These are phyloP conservation scores for Noctua comes DNA, from an alignment of 2,888 invertebrate genomes.

Conservation along the genomic window DNA sequence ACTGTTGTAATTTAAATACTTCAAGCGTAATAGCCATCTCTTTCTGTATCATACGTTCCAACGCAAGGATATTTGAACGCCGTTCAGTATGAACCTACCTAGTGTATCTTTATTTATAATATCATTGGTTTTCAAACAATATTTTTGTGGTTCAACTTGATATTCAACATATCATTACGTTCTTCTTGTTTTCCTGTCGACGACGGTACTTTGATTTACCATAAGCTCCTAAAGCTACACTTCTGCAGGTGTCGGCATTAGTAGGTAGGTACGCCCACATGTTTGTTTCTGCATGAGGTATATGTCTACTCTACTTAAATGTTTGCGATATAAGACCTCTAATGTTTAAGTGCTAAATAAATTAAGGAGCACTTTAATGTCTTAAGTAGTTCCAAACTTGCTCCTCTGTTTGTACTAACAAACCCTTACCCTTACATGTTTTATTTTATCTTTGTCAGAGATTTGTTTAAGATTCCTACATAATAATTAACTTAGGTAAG, in stretches of 20 bases:
- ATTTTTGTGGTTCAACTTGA: neutral
- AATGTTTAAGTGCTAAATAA: slow-evolving; percentile 23
- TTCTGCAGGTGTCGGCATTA: neutral
- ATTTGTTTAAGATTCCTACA: slow-evolving; percentile 3
- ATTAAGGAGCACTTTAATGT: slow-evolving; percentile 38
- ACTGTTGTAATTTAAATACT: no score
- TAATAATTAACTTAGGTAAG: slow-evolving; percentile 35
- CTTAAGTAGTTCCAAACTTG: slow-evolving; percentile 1
- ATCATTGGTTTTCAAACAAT: neutral
- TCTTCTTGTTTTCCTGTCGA: neutral
- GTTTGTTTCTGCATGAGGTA: neutral
- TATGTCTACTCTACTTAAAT: neutral
- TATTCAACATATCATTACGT: neutral
- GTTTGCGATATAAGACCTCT: neutral
- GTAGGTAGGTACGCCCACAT: neutral
- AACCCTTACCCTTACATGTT: neutral
- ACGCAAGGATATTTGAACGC: no score
- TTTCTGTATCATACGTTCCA: no score
- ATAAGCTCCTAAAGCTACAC: neutral
- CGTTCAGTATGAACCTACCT: no score
- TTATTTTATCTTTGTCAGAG: neutral
- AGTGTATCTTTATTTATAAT: no score
- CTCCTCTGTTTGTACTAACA: neutral
- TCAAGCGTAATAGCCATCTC: no score
- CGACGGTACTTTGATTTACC: neutral